phyloP scores from a whole-genome alignment of 2,113 vertebrate species.

The Centrocercus urophasianus region DNA sequence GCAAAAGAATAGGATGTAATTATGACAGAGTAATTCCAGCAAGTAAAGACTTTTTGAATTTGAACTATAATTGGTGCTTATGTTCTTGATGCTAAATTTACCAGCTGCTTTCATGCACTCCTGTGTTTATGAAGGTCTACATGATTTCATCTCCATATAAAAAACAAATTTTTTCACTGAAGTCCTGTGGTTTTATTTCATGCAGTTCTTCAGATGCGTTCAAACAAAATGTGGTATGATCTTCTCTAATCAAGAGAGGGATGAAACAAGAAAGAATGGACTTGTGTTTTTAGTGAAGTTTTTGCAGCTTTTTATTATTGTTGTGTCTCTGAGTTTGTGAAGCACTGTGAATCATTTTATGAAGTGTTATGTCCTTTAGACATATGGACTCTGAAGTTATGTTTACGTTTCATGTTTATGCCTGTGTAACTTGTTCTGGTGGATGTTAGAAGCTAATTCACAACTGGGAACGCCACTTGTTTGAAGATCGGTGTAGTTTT shows the following conservation, averaged over 20 bases:
- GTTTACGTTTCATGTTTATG: not conserved
- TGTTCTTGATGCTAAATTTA: not conserved
- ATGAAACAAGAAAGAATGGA: not conserved
- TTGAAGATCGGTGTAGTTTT: not conserved
- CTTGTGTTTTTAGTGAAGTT: not conserved
- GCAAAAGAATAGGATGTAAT: not conserved
- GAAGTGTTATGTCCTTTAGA: not conserved
- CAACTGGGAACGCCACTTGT: not conserved
- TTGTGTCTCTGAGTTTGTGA: not conserved
- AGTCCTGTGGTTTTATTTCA: not conserved
- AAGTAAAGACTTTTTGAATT: not conserved
- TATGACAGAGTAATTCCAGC: not conserved
- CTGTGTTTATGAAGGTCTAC: not conserved
- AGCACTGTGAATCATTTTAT: not conserved
- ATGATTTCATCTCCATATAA: not conserved
- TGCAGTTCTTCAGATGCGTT: not conserved
- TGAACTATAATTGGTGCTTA: not conserved
- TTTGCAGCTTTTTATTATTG: not conserved
- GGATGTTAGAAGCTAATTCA: not conserved
- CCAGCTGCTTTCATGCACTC: not conserved
- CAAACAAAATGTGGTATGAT: not conserved
- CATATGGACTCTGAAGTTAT: not conserved
- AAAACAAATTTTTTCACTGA: not conserved
- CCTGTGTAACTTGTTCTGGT: not conserved
- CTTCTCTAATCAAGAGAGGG: not conserved